Conservation (phyloP, 2,113 vertebrate genomes). For the Melospiza melodia region DNA sequence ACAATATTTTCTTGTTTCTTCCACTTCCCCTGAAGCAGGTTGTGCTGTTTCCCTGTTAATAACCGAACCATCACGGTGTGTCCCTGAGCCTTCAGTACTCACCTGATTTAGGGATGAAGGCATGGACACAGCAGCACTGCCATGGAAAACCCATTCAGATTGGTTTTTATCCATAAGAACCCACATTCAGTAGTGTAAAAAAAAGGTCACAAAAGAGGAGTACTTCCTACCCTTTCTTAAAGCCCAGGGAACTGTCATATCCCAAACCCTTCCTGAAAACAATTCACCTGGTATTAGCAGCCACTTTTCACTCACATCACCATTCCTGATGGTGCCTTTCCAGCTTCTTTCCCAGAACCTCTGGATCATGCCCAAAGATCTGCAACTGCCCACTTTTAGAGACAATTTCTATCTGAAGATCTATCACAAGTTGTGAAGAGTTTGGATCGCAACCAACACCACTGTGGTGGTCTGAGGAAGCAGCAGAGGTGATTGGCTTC, state of each 20-base stretch:
- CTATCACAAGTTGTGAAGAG: not conserved
- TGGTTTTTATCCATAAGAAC: not conserved
- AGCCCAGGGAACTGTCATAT: not conserved
- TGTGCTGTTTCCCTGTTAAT: not conserved
- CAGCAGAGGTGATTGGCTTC: not conserved
- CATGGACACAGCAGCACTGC: not conserved
- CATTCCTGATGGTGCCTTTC: not conserved
- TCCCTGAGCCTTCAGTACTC: not conserved
- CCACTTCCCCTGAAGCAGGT: not conserved
- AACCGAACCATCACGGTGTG: fast-evolving
- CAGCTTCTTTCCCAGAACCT: not conserved
- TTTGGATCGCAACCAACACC: not conserved
- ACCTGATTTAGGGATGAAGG: not conserved
- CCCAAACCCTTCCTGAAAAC: not conserved
- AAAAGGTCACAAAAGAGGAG: not conserved
- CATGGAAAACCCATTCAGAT: not conserved
- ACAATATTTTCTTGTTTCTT: not conserved
- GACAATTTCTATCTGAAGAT: not conserved
- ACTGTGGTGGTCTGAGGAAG: not conserved
- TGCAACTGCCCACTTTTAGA: not conserved
- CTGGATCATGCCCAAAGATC: not conserved
- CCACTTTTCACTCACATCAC: not conserved
- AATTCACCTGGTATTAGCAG: not conserved
- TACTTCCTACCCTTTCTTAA: not conserved
- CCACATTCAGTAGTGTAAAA: not conserved